These are phyloP conservation scores for Phocides pigmalion DNA, from an alignment of 1,140 invertebrate genomes.

Conservation along the genomic window DNA sequence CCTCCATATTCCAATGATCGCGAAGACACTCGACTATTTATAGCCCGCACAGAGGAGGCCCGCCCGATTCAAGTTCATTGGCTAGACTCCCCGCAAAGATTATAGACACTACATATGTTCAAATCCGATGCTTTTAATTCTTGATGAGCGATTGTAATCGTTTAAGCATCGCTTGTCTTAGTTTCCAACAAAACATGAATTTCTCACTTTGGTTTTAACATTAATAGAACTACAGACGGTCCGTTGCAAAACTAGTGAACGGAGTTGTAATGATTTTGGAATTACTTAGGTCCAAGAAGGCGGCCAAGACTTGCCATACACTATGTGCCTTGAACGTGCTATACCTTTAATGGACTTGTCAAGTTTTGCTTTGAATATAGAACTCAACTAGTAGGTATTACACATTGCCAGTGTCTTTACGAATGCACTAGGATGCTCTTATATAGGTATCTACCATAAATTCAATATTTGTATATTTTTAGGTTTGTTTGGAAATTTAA, in stretches of 20 bases:
- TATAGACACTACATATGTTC: slow-evolving; percentile 38
- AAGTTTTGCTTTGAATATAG: slow-evolving; percentile 1
- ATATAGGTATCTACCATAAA: too few relatives aligned
- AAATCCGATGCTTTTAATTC: slow-evolving; percentile 23
- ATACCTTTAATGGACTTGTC: slow-evolving; percentile 1
- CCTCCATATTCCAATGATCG: slow-evolving; percentile 44
- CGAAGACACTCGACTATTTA: slow-evolving; percentile 49
- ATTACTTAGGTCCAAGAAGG: background rate
- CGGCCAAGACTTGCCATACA: background rate
- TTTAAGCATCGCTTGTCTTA: background rate
- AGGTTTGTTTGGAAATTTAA: too few relatives aligned
- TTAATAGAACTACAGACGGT: background rate
- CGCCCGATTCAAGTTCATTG: slow-evolving; percentile 73
- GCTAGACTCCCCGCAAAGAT: slow-evolving; percentile 74
- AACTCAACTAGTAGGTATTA: background rate
- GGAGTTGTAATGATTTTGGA: background rate
- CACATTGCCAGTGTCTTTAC: background rate
- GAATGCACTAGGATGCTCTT: background rate
- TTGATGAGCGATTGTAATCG: background rate
- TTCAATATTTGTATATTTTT: too few relatives aligned
- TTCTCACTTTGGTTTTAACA: background rate
- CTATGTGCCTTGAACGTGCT: background rate
- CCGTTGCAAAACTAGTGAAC: background rate
- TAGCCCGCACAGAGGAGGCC: slow-evolving; percentile 70
- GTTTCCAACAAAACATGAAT: slow-evolving; percentile 4